These are phyloP conservation scores for Coptodon rendalli DNA, from an alignment of 2,113 vertebrate genomes.

Conservation along the genomic window DNA sequence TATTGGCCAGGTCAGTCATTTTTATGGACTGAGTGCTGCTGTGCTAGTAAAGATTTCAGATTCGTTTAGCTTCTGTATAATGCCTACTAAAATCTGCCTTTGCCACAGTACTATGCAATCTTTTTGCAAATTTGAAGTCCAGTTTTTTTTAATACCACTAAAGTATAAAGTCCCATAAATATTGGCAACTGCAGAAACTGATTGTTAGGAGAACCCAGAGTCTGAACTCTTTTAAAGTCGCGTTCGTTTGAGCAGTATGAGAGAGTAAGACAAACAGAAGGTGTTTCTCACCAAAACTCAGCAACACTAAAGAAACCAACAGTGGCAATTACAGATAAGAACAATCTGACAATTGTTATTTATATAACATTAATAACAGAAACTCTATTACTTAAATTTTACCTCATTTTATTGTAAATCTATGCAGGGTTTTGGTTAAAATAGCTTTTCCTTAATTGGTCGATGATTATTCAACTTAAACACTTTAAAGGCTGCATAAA, in stretches of 20 bases:
- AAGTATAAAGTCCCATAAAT: background rate
- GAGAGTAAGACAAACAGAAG: background rate
- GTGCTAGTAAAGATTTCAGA: background rate
- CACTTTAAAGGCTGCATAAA: background rate
- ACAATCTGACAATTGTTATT: background rate
- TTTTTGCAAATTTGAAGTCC: background rate
- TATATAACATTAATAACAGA: background rate
- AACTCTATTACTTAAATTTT: background rate
- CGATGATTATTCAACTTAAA: background rate
- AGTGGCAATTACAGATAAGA: background rate
- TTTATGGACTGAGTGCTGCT: background rate
- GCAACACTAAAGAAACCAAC: background rate
- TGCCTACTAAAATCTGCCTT: background rate
- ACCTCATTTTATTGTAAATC: background rate
- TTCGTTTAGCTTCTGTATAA: background rate
- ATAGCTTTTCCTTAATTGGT: background rate
- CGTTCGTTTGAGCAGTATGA: background rate
- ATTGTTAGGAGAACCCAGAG: background rate
- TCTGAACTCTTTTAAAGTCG: background rate
- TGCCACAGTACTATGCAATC: background rate
- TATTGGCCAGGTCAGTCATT: background rate
- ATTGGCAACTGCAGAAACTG: background rate
- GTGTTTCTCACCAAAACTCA: background rate
- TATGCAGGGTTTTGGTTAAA: background rate
- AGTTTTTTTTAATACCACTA: background rate